Evolutionary conservation across 1,140 invertebrate genomes (phyloP), one percentile per base, ranked within the genome.

Genomic region (Drosophila tristis): DNA sequence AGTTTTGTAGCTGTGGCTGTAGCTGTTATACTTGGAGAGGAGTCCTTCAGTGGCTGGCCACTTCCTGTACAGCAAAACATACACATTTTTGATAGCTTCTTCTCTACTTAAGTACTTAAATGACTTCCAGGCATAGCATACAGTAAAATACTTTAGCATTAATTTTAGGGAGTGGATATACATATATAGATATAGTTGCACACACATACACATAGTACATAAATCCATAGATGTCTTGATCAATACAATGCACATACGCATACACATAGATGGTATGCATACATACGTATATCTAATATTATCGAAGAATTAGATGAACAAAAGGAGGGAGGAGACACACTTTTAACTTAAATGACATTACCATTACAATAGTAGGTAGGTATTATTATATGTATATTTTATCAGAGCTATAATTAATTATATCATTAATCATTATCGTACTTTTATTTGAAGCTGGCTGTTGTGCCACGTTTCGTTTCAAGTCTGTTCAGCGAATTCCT

Each of bases 61-160:
- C 25, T 31, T 25, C 35, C 45, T 13, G 7, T 20, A 29, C 45
- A 35, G 45, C 57, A 55, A 73, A 39, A 70, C 45, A 71, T 39
- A 66, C 20, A 39, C 42, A 71, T 44, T 55, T 73, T 9, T 31
- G n/a, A 49, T 71, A 58, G 65, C 64, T 70, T 73, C n/a, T 53
- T 15, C 31, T 63, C 65, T 57, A 82, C 82, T 86, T 86, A 86
- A 86, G 81, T 87, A 86, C 81, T 78, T 81, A 86, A 78, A 66
- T 87, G 82, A 78, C 74, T 74, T 66, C 74, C 70, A 72, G 58
- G 65, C 78, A 72, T 76, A 81, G 70, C 78, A 81, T 78, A 78
- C 63, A 70, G 48, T 78, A 78, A 62, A 86, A 87, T 86, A 86
- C 74, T 86, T 86, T 87, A 78, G 78, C 70, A 63, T 66, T 75